Conservation (phyloP, 2,888 invertebrate genomes). For the Lamproptera curius region DNA sequence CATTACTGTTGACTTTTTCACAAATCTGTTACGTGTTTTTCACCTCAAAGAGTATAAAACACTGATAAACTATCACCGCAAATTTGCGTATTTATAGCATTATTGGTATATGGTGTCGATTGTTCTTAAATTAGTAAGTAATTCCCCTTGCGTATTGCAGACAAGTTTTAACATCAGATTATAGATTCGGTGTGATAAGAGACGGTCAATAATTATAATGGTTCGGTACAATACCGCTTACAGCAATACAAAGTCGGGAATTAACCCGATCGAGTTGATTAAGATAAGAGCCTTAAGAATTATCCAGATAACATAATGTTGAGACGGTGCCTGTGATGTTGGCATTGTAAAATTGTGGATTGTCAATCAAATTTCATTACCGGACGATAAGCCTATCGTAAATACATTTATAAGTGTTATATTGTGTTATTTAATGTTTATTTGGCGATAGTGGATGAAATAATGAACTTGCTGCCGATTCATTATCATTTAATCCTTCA, state of each 20-base stretch:
- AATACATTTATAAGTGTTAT: neutral
- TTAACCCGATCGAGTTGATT: conserved; percentile 16
- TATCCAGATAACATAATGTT: conserved; percentile 11
- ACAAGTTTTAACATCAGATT: conserved; percentile 2
- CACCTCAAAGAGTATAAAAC: no score
- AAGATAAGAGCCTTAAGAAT: conserved; percentile 13
- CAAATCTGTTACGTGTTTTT: no score
- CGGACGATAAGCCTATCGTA: conserved; percentile 7
- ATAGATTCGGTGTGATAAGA: conserved; percentile 3
- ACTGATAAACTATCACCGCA: no score
- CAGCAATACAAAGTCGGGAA: conserved; percentile 6
- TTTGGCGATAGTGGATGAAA: no score
- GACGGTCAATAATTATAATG: neutral
- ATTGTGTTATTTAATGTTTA: conserved; percentile 3
- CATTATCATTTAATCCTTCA: no score
- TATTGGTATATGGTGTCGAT: no score
- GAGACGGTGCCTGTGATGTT: conserved; percentile 14
- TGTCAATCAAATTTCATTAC: conserved; percentile 12
- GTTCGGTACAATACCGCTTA: conserved; percentile 16
- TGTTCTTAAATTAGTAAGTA: no score
- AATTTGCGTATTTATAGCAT: no score
- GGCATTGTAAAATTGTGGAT: conserved; percentile 4
- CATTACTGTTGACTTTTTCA: no score
- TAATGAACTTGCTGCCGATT: neutral
- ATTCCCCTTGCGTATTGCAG: no score